A percentile compares a stretch with the other conserved stretches of the same genome.
phyloP scores from a whole-genome alignment of 2,113 vertebrate species.

The Dinomys branickii region DNA sequence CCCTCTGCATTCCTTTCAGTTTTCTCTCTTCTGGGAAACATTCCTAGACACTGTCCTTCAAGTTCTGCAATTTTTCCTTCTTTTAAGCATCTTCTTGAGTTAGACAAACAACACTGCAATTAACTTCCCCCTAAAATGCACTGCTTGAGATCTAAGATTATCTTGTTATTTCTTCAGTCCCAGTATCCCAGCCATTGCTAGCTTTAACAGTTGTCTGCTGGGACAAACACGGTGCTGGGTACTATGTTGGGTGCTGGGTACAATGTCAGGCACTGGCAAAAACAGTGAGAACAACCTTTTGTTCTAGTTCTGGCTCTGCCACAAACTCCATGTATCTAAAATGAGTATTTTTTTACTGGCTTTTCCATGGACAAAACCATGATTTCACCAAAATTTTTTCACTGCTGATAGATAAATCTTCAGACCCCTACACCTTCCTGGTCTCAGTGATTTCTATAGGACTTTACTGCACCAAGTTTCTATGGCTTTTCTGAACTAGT shows the following conservation, averaged over 20 bases:
- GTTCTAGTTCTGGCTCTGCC: background rate
- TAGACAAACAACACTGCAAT: background rate
- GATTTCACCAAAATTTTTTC: conserved; percentile 32
- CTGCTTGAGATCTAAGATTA: background rate
- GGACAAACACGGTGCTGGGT: background rate
- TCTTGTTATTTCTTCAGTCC: background rate
- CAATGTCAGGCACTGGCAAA: background rate
- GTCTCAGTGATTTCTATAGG: background rate
- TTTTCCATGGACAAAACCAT: background rate
- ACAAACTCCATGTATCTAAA: background rate
- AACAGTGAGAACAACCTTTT: background rate
- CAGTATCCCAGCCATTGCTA: background rate
- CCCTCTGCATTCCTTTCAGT: background rate
- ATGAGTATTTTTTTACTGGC: background rate
- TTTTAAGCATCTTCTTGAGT: background rate
- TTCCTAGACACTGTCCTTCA: background rate
- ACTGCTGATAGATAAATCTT: background rate
- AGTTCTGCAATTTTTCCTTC: background rate
- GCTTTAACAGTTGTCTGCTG: background rate
- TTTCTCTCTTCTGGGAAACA: background rate
- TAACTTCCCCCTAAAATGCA: background rate
- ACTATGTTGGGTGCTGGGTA: background rate
- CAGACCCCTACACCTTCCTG: background rate
- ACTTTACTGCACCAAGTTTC: background rate
- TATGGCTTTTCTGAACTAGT: background rate